phyloP scores from a whole-genome alignment of 2,797 vertebrate genomes.

The Acanthurus leucopareius region DNA sequence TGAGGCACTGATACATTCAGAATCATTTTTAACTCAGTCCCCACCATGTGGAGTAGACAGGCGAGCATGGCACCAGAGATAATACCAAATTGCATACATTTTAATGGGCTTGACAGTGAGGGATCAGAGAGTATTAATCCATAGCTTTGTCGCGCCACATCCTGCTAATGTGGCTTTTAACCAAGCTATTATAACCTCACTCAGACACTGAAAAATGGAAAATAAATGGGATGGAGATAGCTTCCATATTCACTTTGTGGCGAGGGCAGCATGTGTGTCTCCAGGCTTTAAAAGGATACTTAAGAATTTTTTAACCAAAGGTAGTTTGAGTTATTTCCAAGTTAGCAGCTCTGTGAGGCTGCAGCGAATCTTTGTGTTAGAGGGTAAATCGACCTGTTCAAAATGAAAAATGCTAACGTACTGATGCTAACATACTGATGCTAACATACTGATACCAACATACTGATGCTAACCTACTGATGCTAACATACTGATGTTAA shows the following conservation, averaged over 20 bases:
- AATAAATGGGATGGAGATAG: conserved; percentile 67
- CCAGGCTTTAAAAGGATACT: not conserved
- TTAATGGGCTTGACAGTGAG: conserved; percentile 78
- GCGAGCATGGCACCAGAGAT: conserved; percentile 67
- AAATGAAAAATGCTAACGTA: no score
- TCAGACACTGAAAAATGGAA: conserved; percentile 66
- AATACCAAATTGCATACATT: conserved; percentile 78
- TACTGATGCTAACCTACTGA: no score
- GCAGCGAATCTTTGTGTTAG: no score
- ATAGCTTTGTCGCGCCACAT: conserved; percentile 66
- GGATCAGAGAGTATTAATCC: conserved; percentile 80
- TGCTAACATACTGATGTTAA: no score
- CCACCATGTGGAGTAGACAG: conserved; percentile 44
- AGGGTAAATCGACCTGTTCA: no score
- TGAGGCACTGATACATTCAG: conserved; percentile 70
- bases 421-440: no score
- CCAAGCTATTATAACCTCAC: conserved; percentile 68
- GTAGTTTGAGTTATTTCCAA: no score
- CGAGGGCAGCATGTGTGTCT: conserved; percentile 3
- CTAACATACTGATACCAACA: no score
- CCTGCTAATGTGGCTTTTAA: conserved; percentile 77
- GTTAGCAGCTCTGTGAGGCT: no score
- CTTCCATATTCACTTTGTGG: conserved; percentile 41
- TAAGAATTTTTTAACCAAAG: not conserved
- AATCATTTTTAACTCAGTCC: conserved; percentile 63